These are phyloP conservation scores for Parus major DNA, from an alignment of 2,113 vertebrate genomes.

Conservation along the genomic window DNA sequence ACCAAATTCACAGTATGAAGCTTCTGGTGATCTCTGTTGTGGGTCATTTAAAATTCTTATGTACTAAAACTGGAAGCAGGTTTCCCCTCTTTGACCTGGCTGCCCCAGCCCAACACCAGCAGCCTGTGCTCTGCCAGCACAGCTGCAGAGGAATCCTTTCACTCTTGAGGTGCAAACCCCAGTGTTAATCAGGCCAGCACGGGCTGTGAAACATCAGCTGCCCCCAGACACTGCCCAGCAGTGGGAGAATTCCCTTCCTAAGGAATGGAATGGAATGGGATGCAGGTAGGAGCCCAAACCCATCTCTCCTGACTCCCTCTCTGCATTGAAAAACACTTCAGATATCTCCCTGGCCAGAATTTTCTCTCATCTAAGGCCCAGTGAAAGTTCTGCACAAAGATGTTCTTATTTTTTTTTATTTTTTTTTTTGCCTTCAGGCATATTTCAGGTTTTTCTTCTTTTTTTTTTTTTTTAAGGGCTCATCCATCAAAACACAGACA, in stretches of 20 bases:
- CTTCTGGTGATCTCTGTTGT: background rate
- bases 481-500: conserved; percentile 20
- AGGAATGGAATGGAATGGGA: background rate
- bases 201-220: background rate
- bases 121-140: background rate
- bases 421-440: background rate
- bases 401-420: background rate
- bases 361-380: background rate
- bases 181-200: background rate
- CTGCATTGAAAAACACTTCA: background rate
- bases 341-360: background rate
- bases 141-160: background rate
- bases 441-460: background rate
- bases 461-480: background rate
- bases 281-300: background rate
- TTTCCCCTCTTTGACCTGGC: background rate
- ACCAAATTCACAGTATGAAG: background rate
- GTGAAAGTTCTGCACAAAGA: background rate
- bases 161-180: background rate
- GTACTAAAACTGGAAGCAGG: background rate
- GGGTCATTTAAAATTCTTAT: background rate
- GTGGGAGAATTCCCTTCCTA: background rate
- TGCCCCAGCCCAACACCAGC: background rate
- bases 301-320: background rate
- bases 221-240: background rate